These are phyloP conservation scores for Lathronympha strigana DNA, from an alignment of 2,888 invertebrate species.

Conservation along the genomic window DNA sequence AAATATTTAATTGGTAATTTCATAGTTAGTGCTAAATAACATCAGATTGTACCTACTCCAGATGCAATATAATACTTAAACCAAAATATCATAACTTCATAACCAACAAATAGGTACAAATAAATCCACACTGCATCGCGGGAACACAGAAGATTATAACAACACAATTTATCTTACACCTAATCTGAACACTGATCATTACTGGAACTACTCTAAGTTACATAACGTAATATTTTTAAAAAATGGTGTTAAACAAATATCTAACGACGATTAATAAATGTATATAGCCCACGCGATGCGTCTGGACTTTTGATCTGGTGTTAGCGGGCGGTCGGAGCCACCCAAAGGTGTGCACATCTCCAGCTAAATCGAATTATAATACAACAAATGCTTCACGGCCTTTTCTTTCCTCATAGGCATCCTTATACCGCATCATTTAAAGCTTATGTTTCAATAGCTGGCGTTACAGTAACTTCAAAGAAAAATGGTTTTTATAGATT, in stretches of 20 bases:
- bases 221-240: constrained; percentile 65
- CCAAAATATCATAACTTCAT: neutral
- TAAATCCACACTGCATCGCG: constrained; percentile 14
- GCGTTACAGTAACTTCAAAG: constrained; percentile 40
- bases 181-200: constrained; percentile 38
- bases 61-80: too few species aligned
- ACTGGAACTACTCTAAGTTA: constrained; percentile 53
- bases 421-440: constrained; percentile 48
- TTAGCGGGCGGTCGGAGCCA: constrained; percentile 77
- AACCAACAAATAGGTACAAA: neutral
- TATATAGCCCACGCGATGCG: constrained; percentile 71
- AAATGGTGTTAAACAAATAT: constrained; percentile 74
- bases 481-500: constrained; percentile 52
- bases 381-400: constrained; percentile 48
- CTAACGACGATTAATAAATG: constrained; percentile 72
- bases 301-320: constrained; percentile 70
- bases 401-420: constrained; percentile 42
- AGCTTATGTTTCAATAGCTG: constrained; percentile 48
- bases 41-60: too few species aligned
- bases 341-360: constrained; percentile 80
- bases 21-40: too few species aligned
- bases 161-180: constrained; percentile 41
- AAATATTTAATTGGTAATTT: too few species aligned
- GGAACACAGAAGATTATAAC: constrained; percentile 28
- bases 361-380: constrained; percentile 76